Evolutionary conservation across 2,797 vertebrate genomes (phyloP).

Genomic region (Gouania willdenowi): DNA sequence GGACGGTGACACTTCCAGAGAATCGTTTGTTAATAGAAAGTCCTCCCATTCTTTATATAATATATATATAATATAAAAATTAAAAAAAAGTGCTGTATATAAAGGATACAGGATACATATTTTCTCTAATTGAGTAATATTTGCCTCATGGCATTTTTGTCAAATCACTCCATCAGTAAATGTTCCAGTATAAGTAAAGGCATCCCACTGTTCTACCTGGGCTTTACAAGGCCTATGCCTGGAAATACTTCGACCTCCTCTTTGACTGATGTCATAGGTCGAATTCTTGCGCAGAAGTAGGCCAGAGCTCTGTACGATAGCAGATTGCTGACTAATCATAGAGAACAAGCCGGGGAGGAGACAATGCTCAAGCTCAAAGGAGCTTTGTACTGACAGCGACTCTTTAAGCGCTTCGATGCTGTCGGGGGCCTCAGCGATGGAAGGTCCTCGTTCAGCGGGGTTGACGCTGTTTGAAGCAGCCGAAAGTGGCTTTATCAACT

Average conservation of each 20-base stretch:
- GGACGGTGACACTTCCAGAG: too few relatives aligned
- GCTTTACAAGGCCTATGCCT: constrained; percentile 42
- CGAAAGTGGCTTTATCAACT: constrained; percentile 14
- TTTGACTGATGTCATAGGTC: constrained; percentile 80
- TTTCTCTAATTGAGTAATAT: too few relatives aligned
- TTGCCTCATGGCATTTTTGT: too few relatives aligned
- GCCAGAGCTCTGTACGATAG: constrained; percentile 70
- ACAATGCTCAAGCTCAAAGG: constrained; percentile 63
- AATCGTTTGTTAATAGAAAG: too few relatives aligned
- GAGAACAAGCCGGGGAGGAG: constrained; percentile 54
- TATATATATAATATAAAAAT: too few relatives aligned
- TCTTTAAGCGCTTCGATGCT: constrained; percentile 26
- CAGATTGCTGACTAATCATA: constrained; percentile 80
- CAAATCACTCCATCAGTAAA: too few relatives aligned
- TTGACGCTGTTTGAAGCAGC: constrained; percentile 8
- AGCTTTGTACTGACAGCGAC: constrained; percentile 63
- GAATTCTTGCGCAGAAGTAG: constrained; percentile 77
- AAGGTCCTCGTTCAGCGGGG: constrained; percentile 14
- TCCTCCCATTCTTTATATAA: too few relatives aligned
- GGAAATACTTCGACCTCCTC: constrained; percentile 71
- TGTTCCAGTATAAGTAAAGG: too few relatives aligned
- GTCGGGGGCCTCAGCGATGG: constrained; percentile 36
- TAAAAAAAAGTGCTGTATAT: too few relatives aligned
- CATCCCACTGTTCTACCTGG: constrained; percentile 60
- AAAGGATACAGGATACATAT: too few relatives aligned